A percentile compares a stretch with the other conserved stretches of the same genome.
Conservation (phyloP, 2,888 invertebrate genomes). For the Papilio protenor region DNA sequence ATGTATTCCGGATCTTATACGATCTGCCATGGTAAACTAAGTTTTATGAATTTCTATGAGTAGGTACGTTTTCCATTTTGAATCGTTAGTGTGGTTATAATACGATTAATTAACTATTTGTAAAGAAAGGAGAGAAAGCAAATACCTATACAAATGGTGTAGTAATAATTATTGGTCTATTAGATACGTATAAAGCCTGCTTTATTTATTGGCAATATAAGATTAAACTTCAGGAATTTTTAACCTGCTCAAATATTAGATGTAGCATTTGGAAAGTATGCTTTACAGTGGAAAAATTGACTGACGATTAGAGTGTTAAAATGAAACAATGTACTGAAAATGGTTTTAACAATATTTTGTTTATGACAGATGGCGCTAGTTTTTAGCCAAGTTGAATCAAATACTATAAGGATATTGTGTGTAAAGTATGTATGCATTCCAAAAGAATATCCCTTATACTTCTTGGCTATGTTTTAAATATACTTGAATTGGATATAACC, state of each 20-base stretch:
- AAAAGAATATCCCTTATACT: conserved; percentile 58
- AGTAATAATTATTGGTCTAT: conserved; percentile 22
- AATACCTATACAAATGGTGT: conserved; percentile 23
- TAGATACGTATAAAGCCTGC: conserved; percentile 16
- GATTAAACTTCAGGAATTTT: conserved; percentile 22
- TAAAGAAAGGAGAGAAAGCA: neutral
- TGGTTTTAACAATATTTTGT: conserved; percentile 37
- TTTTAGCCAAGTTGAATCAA: conserved; percentile 46
- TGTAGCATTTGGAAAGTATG: conserved; percentile 13
- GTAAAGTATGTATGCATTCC: conserved; percentile 75
- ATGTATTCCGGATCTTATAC: conserved; percentile 33
- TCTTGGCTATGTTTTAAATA: conserved; percentile 36
- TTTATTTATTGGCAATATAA: conserved; percentile 26
- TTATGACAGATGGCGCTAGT: conserved; percentile 54
- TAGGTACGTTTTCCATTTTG: conserved; percentile 41
- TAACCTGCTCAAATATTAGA: conserved; percentile 36
- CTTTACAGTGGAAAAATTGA: conserved; percentile 24
- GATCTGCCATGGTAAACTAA: conserved; percentile 41
- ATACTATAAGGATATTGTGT: conserved; percentile 53
- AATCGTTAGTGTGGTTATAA: conserved; percentile 27
- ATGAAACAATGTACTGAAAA: conserved; percentile 10
- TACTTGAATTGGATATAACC: conserved; percentile 23
- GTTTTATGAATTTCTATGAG: conserved; percentile 23
- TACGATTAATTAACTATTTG: conserved; percentile 14
- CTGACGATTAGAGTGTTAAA: conserved; percentile 26